These are phyloP conservation scores for Noctua comes DNA, from an alignment of 2,888 invertebrate species.

Conservation along the genomic window DNA sequence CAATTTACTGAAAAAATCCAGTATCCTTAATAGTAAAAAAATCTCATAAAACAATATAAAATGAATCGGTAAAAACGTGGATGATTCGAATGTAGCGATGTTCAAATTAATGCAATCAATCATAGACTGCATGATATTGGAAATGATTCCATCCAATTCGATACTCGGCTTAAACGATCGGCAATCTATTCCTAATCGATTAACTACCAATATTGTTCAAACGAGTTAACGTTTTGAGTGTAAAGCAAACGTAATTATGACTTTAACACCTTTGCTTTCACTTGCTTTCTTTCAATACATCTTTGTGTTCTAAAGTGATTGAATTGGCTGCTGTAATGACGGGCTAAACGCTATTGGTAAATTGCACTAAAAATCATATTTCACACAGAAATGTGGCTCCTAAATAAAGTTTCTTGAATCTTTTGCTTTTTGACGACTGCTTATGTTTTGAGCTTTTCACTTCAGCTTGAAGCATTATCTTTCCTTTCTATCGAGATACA, in stretches of 20 bases:
- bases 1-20: conserved; percentile 30
- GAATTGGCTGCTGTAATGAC: conserved; percentile 19
- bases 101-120: conserved; percentile 56
- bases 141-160: conserved; percentile 60
- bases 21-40: conserved; percentile 39
- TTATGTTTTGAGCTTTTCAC: background rate
- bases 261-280: conserved; percentile 69
- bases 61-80: conserved; percentile 24
- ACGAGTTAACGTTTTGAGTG: conserved; percentile 49
- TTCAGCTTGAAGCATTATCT: background rate
- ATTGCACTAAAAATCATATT: background rate
- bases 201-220: conserved; percentile 56
- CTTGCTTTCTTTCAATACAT: conserved; percentile 70
- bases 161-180: conserved; percentile 61
- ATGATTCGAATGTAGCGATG: conserved; percentile 38
- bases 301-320: background rate
- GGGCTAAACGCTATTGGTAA: background rate
- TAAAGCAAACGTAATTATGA: conserved; percentile 62
- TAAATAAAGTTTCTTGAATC: background rate
- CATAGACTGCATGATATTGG: conserved; percentile 41
- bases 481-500: background rate
- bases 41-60: conserved; percentile 50
- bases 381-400: background rate
- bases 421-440: background rate
- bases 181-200: conserved; percentile 68